Conservation (phyloP, 1,140 invertebrate species). For the Cydia strobilella region DNA sequence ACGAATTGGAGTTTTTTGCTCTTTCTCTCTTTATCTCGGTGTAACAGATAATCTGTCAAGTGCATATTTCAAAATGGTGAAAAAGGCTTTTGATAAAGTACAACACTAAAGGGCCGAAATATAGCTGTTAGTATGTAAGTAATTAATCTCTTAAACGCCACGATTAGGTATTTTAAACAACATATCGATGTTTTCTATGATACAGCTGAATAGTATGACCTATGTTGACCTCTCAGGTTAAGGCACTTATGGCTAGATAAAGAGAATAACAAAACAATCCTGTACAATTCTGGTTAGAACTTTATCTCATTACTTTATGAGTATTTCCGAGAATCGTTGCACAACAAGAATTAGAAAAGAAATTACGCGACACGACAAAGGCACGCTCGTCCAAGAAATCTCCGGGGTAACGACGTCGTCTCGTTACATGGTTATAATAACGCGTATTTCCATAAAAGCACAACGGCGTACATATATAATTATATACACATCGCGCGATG, state of each 20-base stretch:
- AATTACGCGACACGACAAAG: constrained; percentile 42
- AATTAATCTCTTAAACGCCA: too few relatives aligned
- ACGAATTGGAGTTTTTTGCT: background rate
- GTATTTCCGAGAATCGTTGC: background rate
- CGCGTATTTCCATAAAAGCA: constrained; percentile 69
- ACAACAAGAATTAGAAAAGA: constrained; percentile 20
- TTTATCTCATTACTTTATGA: background rate
- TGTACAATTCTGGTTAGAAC: background rate
- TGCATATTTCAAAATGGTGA: background rate
- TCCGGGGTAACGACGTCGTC: constrained; percentile 53
- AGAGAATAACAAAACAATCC: too few relatives aligned
- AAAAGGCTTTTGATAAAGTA: background rate
- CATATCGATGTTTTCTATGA: too few relatives aligned
- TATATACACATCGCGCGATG: constrained; percentile 63
- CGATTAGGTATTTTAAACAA: too few relatives aligned
- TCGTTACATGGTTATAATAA: constrained; percentile 64
- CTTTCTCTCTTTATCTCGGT: background rate
- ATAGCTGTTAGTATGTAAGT: too few relatives aligned
- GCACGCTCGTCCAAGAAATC: constrained; percentile 52
- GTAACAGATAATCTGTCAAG: background rate
- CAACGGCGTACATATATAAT: constrained; percentile 69
- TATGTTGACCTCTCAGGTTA: too few relatives aligned
- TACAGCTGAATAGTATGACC: too few relatives aligned
- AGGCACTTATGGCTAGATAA: too few relatives aligned
- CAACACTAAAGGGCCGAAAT: background rate